Conservation (phyloP, 2,888 invertebrate species). For the Phyllotreta cruciferae region DNA sequence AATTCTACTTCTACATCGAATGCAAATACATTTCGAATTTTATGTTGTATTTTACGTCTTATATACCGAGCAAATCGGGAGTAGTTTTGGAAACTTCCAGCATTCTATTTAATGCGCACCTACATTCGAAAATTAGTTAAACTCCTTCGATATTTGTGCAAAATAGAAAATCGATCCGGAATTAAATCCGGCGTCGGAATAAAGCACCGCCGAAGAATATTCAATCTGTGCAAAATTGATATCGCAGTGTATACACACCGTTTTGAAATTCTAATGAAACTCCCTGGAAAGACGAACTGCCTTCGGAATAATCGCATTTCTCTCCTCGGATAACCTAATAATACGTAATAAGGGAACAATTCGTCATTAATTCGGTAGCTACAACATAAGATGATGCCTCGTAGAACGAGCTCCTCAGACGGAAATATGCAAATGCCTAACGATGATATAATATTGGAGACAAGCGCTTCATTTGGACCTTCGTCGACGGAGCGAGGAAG, state of each 20-base stretch:
- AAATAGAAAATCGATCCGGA: neutral
- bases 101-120: too few relatives aligned
- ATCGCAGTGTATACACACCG: constrained; percentile 34
- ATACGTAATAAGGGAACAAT: constrained; percentile 52
- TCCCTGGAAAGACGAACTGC: constrained; percentile 44
- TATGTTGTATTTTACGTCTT: constrained; percentile 4
- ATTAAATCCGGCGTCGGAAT: constrained; percentile 13
- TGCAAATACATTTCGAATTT: constrained; percentile 21
- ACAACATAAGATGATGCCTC: constrained; percentile 43
- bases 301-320: constrained; percentile 48
- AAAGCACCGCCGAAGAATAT: constrained; percentile 17
- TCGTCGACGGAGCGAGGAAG: neutral
- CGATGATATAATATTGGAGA: constrained; percentile 50
- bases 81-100: too few relatives aligned
- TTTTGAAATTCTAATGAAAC: constrained; percentile 46
- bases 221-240: constrained; percentile 30
- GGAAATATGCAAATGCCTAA: constrained; percentile 50
- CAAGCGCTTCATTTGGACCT: constrained; percentile 50
- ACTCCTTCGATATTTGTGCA: too few relatives aligned
- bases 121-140: too few relatives aligned
- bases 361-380: constrained; percentile 51
- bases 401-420: constrained; percentile 39
- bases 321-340: constrained; percentile 49
- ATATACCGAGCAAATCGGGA: too few relatives aligned
- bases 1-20: constrained; percentile 15